Evolutionary conservation across 2,888 invertebrate species (phyloP).

Genomic region (Cephus pulcher): DNA sequence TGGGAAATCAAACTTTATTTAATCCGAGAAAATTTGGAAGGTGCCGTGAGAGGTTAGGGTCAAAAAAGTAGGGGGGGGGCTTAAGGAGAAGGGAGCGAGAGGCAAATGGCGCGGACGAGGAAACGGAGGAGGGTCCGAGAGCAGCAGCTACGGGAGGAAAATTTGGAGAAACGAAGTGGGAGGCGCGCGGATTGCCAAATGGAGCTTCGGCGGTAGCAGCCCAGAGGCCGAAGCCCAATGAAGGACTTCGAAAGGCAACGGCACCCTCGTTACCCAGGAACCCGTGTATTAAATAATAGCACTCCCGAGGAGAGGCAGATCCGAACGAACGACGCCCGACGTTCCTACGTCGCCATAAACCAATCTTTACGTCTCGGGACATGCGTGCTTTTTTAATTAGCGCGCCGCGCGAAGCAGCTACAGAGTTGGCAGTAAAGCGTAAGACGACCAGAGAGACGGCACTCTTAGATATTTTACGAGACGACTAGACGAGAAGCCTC

Average conservation of each 20-base stretch:
- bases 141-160: background rate
- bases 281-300: slow-evolving; percentile 1
- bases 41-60: slow-evolving; percentile 25
- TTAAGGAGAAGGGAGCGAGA: background rate
- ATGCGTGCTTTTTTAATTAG: slow-evolving; percentile 2
- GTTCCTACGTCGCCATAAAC: background rate
- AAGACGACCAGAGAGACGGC: background rate
- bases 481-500: background rate
- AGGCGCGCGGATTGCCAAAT: background rate
- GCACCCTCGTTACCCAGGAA: background rate
- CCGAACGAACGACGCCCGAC: background rate
- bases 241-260: background rate
- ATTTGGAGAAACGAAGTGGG: background rate
- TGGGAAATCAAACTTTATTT: slow-evolving; percentile 57
- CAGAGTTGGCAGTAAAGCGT: background rate
- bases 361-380: background rate
- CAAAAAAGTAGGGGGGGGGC: slow-evolving; percentile 2
- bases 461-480: background rate
- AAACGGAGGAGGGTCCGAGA: background rate
- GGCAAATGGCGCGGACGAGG: background rate
- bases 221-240: background rate
- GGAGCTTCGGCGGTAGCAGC: background rate
- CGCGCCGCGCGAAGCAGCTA: background rate
- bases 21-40: slow-evolving; percentile 39
- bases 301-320: background rate